Percentiles rank a stretch among this genome's conserved stretches.
These are phyloP conservation scores for Rhagonycha fulva DNA, from an alignment of 2,888 invertebrate genomes.

Conservation along the genomic window DNA sequence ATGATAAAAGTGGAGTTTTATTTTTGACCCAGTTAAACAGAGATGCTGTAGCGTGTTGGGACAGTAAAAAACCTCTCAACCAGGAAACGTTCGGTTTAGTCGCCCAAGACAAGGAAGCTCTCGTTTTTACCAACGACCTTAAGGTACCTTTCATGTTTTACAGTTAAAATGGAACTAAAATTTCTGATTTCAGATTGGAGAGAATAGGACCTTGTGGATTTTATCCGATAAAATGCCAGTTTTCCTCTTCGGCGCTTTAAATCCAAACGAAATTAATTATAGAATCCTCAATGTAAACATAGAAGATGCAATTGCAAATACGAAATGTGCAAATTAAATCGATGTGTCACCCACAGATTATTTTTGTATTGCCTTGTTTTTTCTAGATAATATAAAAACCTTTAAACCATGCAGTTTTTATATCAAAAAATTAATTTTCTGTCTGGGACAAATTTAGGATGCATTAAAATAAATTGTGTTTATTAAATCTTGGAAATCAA, in stretches of 20 bases:
- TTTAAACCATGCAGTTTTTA: neutral
- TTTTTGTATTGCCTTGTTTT: neutral
- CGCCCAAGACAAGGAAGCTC: constrained; percentile 67
- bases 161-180: neutral
- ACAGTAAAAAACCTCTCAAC: constrained; percentile 67
- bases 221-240: constrained; percentile 77
- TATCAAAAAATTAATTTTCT: neutral
- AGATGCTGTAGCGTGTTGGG: constrained; percentile 83
- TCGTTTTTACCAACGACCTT: constrained; percentile 80
- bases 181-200: constrained; percentile 59
- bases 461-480: neutral
- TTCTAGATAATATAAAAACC: neutral
- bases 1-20: constrained; percentile 68
- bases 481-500: neutral
- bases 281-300: constrained; percentile 55
- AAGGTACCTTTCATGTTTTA: constrained; percentile 56
- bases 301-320: constrained; percentile 49
- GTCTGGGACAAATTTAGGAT: neutral
- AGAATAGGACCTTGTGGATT: constrained; percentile 71
- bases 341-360: neutral
- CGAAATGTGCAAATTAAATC: constrained; percentile 16
- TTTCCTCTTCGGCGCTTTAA: constrained; percentile 68
- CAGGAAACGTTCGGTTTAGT: constrained; percentile 70
- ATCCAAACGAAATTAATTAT: constrained; percentile 72
- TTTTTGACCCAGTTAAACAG: constrained; percentile 80